These are phyloP conservation scores for Pogonocherus hispidulus DNA, from an alignment of 2,888 invertebrate genomes.

Conservation along the genomic window DNA sequence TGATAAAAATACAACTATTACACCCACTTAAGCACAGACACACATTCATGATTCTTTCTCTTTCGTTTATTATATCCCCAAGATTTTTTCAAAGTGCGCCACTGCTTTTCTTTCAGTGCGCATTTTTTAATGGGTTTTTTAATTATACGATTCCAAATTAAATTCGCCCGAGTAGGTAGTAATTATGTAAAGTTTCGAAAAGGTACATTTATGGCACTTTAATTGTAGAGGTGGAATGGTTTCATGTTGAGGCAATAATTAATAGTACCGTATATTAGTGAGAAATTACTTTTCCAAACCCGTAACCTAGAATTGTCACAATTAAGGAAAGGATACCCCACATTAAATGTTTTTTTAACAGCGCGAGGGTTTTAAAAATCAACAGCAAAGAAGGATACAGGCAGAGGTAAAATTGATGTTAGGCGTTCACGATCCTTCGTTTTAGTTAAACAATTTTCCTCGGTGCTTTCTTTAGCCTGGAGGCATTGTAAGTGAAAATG, in stretches of 20 bases:
- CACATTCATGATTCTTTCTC: too few species aligned
- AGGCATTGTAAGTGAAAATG: slow-evolving; percentile 26
- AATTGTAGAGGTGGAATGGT: neutral
- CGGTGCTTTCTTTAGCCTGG: slow-evolving; percentile 25
- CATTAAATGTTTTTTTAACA: neutral
- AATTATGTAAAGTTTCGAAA: neutral
- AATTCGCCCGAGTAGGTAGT: neutral
- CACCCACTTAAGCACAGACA: too few species aligned
- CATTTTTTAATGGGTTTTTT: too few species aligned
- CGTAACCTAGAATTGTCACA: neutral
- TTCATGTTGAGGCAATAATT: neutral
- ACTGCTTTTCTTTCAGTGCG: too few species aligned
- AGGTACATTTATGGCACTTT: neutral
- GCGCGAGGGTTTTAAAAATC: neutral
- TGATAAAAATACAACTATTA: too few species aligned
- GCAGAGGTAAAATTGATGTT: slow-evolving; percentile 3
- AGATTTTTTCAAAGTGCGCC: too few species aligned
- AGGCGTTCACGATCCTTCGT: neutral
- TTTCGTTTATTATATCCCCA: too few species aligned
- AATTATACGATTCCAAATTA: neutral
- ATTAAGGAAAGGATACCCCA: neutral
- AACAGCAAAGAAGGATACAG: neutral
- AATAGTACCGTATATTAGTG: neutral
- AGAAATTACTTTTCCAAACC: neutral
- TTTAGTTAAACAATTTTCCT: slow-evolving; percentile 12